These are phyloP conservation scores for Ctenosaura bakeri DNA, from an alignment of 2,797 vertebrate species.

Conservation along the genomic window DNA sequence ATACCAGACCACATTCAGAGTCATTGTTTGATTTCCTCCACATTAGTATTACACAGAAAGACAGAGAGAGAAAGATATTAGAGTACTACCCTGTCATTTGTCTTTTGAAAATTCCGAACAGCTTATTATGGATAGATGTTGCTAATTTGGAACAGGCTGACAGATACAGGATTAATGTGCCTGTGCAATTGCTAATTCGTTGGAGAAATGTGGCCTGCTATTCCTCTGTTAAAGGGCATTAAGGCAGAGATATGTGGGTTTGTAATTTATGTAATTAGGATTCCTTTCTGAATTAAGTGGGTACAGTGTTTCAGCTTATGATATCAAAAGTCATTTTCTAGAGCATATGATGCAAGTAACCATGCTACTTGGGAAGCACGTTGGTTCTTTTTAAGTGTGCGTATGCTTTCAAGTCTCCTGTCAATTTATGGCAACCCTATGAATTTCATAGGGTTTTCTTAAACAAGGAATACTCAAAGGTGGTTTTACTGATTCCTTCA, in stretches of 20 bases:
- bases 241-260: constrained; percentile 39
- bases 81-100: constrained; percentile 7
- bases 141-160: constrained; percentile 27
- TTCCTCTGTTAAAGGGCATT: constrained; percentile 46
- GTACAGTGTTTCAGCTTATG: constrained; percentile 53
- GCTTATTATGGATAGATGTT: not conserved
- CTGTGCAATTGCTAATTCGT: constrained; percentile 15
- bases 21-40: not conserved
- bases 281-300: constrained; percentile 67
- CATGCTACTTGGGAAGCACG: not conserved
- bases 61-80: not conserved
- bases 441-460: too few species aligned
- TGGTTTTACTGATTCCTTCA: too few species aligned
- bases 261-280: constrained; percentile 53
- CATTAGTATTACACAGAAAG: not conserved
- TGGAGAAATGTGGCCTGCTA: not conserved
- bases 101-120: constrained; percentile 19
- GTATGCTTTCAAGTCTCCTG: too few species aligned
- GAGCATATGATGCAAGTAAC: not conserved
- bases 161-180: constrained; percentile 2
- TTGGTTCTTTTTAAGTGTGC: not conserved
- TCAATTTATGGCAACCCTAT: too few species aligned
- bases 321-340: constrained; percentile 43
- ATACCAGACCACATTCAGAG: not conserved
- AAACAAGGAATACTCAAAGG: too few species aligned